phyloP scores from a whole-genome alignment of 2,797 vertebrate species.

The Darevskia nairensis region DNA sequence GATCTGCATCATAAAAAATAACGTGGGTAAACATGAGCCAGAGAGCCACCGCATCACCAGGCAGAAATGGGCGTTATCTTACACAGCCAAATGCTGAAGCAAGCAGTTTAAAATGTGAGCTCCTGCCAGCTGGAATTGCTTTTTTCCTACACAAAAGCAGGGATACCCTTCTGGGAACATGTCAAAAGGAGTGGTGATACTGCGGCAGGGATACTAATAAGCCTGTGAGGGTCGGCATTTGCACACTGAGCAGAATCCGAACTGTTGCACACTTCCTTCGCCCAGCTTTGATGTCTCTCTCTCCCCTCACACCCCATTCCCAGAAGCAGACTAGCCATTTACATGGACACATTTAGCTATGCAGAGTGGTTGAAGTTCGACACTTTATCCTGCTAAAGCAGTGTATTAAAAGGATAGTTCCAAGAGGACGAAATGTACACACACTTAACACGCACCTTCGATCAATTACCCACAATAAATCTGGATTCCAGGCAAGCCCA shows the following conservation, averaged over 20 bases:
- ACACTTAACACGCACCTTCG: background rate
- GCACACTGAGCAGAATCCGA: constrained; percentile 38
- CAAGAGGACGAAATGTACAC: background rate
- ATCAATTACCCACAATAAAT: background rate
- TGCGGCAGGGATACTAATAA: constrained; percentile 48
- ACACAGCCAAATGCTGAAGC: constrained; percentile 19
- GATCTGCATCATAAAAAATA: background rate
- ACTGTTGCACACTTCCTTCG: background rate
- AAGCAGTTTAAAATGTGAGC: constrained; percentile 16
- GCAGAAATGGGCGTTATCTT: constrained; percentile 9
- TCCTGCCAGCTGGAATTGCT: background rate
- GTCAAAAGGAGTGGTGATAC: constrained; percentile 21
- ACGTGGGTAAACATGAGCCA: too few species aligned
- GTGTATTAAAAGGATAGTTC: background rate
- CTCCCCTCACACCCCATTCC: background rate
- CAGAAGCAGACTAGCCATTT: background rate
- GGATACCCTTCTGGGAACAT: constrained; percentile 34
- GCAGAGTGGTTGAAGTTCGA: background rate
- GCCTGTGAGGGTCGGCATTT: constrained; percentile 51
- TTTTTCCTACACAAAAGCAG: constrained; percentile 32
- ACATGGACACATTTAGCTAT: background rate
- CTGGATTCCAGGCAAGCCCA: constrained; percentile 19
- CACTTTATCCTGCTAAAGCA: background rate
- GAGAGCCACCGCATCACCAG: background rate
- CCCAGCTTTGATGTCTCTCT: background rate